Base-by-base conservation (phyloP, 2,888 invertebrate genomes). In the Andrena chrysosceles region DNA sequence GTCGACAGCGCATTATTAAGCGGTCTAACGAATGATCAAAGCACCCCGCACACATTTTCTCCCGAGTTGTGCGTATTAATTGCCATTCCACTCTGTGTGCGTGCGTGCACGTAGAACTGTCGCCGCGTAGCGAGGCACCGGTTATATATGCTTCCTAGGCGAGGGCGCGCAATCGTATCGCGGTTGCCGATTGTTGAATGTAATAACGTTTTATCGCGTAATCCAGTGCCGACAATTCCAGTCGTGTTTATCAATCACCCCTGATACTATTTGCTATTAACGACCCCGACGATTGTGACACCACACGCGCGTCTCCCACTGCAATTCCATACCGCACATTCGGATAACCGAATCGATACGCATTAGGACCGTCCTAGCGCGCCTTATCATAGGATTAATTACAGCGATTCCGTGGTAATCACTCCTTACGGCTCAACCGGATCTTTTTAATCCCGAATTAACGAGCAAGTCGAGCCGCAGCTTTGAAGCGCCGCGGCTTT, bases 311-410 rank as follows among this genome's bases (percentile, higher is more conserved):
- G n/a, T 29, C 26, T 20, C 23, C 35, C n/a, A 54, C 33, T 52
- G 54, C 52, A 67, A 78, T 54, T 48, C 20, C 60, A 62, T 62
- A 49, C 54, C 31, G 54, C 23, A 54, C 52, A 66, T 62, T 42
- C 13, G 71, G 54, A 64, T 63, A 42, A 49, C 16, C 35, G 64
- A 79, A 79, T 79, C 77, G 79, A 77, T 79, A 77, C 23, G 79
- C 63, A 23, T 35, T 59, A 64, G 64, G 63, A 16, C 68, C 8
- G 62, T 62, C 26, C 29, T 59, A 35, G 49, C 54, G 33, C 33
- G 69, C 59, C 23, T 79, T 77, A 77, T 77, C 69, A 56, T 6
- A 13, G 64, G 42, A 79, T 64, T 69, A 78, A 78, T 78, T 69
- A 69, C 35, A 0, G 3, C 33, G 62, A 76, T 76, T 69, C 63